phyloP scores from a whole-genome alignment of 2,888 invertebrate genomes.

The Cephalotes varians region DNA sequence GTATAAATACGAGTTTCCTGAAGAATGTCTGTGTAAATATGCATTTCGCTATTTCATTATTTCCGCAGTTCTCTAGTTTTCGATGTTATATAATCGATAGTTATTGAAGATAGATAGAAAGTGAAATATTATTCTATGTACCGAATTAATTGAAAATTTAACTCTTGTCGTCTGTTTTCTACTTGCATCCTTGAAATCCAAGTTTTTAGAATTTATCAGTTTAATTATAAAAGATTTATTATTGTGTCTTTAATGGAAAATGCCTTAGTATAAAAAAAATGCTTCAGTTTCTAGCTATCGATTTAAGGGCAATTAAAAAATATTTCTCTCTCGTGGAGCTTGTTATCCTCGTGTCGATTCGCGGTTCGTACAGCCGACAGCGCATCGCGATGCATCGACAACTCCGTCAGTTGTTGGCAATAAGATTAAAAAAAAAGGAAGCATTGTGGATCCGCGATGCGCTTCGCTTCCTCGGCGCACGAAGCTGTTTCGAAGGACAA shows the following conservation, averaged over 20 bases:
- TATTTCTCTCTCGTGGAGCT: background rate
- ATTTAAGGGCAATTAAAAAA: background rate
- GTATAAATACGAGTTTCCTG: background rate
- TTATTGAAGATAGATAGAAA: background rate
- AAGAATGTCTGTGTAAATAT: background rate
- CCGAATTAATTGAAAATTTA: background rate
- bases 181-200: background rate
- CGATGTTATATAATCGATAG: background rate
- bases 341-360: constrained; percentile 8
- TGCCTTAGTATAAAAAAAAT: background rate
- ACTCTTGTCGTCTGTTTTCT: background rate
- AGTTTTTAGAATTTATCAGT: background rate
- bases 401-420: constrained; percentile 22
- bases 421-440: constrained; percentile 19
- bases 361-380: constrained; percentile 13
- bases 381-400: constrained; percentile 34
- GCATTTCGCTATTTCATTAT: background rate
- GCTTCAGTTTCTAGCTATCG: background rate
- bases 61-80: background rate
- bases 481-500: constrained; percentile 78
- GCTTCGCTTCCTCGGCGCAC: constrained; percentile 68
- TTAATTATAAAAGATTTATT: background rate
- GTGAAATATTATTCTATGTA: background rate
- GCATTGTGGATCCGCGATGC: constrained; percentile 57
- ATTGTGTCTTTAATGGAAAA: background rate